phyloP scores from a whole-genome alignment of 2,888 invertebrate genomes.

The Tethea ocularis region DNA sequence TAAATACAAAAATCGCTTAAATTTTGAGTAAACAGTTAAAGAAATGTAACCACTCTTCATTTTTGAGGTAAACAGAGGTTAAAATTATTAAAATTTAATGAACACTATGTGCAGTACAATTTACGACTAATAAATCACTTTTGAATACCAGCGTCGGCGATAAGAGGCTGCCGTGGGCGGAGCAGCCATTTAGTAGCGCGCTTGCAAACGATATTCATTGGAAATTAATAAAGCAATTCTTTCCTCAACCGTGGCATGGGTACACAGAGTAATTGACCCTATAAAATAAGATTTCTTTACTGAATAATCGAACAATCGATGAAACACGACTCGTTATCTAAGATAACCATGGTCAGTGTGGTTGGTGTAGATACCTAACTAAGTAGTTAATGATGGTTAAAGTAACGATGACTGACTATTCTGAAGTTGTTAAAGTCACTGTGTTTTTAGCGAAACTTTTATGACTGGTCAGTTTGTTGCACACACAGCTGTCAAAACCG shows the following conservation, averaged over 20 bases:
- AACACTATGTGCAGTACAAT: not conserved
- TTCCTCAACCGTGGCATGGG: not conserved
- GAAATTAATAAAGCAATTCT: not conserved
- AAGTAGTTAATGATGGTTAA: too few species aligned
- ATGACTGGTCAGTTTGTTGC: too few species aligned
- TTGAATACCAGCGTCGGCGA: constrained; percentile 1
- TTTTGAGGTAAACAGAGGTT: not conserved
- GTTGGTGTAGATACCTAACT: too few species aligned
- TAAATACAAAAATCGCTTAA: too few species aligned
- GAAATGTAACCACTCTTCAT: not conserved
- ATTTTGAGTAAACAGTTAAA: not conserved
- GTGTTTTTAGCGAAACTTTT: too few species aligned
- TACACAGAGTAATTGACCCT: not conserved
- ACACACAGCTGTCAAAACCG: too few species aligned
- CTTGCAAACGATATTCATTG: constrained; percentile 1
- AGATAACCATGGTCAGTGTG: not conserved
- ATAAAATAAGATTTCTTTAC: not conserved
- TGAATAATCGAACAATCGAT: not conserved
- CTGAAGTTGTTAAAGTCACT: too few species aligned
- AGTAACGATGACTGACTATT: too few species aligned
- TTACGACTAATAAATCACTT: not conserved
- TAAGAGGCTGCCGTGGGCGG: constrained; percentile 1
- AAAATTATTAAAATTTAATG: not conserved
- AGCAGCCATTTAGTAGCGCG: not conserved
- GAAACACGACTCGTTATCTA: not conserved